Evolutionary conservation across 2,888 invertebrate species (phyloP), one percentile per base, ranked within the genome.

Genomic region (Resseliella maxima): DNA sequence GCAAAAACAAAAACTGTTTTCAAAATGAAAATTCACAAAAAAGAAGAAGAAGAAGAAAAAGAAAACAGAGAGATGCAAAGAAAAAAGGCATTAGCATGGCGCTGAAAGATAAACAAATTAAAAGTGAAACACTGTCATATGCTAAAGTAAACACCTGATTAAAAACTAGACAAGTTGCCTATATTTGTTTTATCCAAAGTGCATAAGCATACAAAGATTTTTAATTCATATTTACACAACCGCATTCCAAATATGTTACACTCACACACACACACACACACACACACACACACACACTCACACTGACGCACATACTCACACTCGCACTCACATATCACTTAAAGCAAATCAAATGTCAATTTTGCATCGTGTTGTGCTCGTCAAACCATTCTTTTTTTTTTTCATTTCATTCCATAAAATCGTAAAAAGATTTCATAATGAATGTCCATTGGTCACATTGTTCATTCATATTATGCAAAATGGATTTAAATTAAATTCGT

Each of bases 401-500:
- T 5, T 12, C 45, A 27, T 59, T 59, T 59, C 59, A 24, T 59
- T 59, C n/a, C n/a, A n/a, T 15, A 50, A 15, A 2, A 50, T 2
- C 24, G 24, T 24, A 2, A 10, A 59, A 2, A 3, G 15, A 31
- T 72, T 72, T 31, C 72, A 72, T 72, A 31, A 72, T 72, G 72
- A 72, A 72, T 72, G 72, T 72, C 72, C 31, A 72, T 1, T 27
- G 72, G 8, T 59, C 27, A 72, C 27, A 50, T 31, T 2, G 31
- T 72, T 72, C 72, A 72, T 27, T 72, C 72, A 72, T 72, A 31
- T 72, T 72, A n/a, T 72, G 72, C 31, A 31, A 72, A 72, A 72
- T 72, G 27, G 27, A 31, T 72, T 72, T 72, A 15, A 46, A 85
- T 85, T 46, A 35, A 46, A 46, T 31, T 6, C 2, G 38, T 18